Evolutionary conservation across 2,888 invertebrate genomes (phyloP).

Genomic region (Trachelus stipa): DNA sequence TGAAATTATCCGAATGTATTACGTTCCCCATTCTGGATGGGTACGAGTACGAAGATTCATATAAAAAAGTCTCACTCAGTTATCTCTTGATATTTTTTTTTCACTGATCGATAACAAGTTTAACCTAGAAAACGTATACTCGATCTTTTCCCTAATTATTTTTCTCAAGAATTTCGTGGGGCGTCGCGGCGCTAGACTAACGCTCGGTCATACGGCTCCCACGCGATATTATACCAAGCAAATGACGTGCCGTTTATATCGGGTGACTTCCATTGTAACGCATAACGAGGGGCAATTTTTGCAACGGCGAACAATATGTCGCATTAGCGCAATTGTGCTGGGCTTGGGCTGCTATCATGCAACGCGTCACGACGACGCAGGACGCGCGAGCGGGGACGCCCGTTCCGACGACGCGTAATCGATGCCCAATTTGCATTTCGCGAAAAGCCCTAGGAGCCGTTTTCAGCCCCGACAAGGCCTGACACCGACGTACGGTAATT

Average conservation of each 20-base stretch:
- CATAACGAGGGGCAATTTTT: conserved; percentile 65
- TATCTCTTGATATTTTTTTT: neutral
- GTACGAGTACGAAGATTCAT: neutral
- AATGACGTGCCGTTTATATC: conserved; percentile 36
- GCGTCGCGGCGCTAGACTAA: neutral
- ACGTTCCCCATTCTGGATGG: neutral
- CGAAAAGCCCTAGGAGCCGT: conserved; percentile 14
- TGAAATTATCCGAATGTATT: neutral
- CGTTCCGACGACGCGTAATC: conserved; percentile 39
- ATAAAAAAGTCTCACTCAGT: neutral
- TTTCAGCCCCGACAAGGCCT: neutral
- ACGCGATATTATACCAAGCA: neutral
- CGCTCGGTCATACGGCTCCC: neutral
- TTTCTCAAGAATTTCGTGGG: neutral
- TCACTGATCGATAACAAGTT: neutral
- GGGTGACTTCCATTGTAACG: conserved; percentile 19
- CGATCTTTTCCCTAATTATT: neutral
- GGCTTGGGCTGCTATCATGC: conserved; percentile 32
- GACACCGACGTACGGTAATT: neutral
- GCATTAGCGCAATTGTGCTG: conserved; percentile 64
- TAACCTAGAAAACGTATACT: neutral
- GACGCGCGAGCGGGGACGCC: neutral
- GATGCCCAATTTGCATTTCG: conserved; percentile 52
- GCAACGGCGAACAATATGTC: conserved; percentile 61
- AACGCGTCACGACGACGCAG: conserved; percentile 21